Base-by-base conservation (phyloP, 2,888 invertebrate genomes). In the Drosophila niveifrons region DNA sequence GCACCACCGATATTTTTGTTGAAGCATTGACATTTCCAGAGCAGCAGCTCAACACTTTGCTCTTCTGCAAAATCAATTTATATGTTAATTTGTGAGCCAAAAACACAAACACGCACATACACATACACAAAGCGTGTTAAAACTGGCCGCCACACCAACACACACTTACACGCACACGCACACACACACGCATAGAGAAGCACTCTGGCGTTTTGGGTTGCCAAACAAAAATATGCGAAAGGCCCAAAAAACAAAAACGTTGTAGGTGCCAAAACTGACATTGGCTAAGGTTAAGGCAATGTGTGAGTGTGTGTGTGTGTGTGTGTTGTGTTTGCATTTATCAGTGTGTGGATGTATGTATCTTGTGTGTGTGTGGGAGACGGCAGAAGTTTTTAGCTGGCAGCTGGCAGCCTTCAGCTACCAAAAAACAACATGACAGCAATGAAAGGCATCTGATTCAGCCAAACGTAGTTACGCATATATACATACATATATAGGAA, bases 41-140 rank as follows among this genome's bases (percentile, higher is more conserved):
- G 68, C 67, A 65, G 69, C 67, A 65, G 69, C 69, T 70, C 69
- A 82, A 84, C 83, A 82, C 78, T 79, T 80, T 83, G 72, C 50
- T 71, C 66, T 71, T n/a, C n/a, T 63, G 46, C 62, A 85, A 85
- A 88, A 88, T 87, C 88, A 88, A 87, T 88, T 88, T 88, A 88
- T 88, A 88, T 88, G 88, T 88, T 88, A 88, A 88, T 88, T 88
- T 79, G 86, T 79, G 75, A 73, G 72, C 70, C 65, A 79, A 84
- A 75, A 23, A 23, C 23, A 23, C 23, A 23, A 23, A 23, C 23
- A 4, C n/a, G 74, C 74, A 79, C 72, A 78, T 52, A 72, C 69
- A 57, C 23, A 57, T 11, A 3, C 10, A 39, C 39, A 31, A 56
- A 66, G 63, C 61, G 74, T 78, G 66, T 53, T 51, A 70, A 71